Conservation (phyloP, 2,888 invertebrate species). For the Aspidapion aeneum region DNA sequence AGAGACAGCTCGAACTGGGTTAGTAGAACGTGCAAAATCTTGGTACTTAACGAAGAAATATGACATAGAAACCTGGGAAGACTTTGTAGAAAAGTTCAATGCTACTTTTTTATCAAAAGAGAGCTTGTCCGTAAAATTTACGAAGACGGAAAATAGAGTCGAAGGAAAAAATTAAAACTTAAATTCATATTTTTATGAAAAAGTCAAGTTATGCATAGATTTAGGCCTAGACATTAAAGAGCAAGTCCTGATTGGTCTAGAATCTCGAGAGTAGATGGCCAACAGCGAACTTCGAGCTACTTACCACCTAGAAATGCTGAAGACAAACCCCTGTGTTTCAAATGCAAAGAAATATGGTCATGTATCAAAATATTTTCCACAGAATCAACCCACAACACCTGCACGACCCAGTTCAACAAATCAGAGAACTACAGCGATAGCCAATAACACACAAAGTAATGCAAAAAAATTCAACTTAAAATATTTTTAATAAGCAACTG, state of each 20-base stretch:
- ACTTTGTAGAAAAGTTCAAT: background rate
- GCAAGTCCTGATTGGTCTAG: too few species aligned
- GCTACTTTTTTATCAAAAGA: background rate
- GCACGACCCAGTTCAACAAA: background rate
- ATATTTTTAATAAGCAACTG: background rate
- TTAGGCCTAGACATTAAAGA: too few species aligned
- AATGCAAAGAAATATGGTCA: too few species aligned
- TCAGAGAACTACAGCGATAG: background rate
- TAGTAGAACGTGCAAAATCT: background rate
- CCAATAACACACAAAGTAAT: background rate
- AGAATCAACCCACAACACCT: background rate
- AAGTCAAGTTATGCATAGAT: too few species aligned
- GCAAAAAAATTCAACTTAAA: background rate
- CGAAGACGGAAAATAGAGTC: background rate
- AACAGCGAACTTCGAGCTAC: too few species aligned
- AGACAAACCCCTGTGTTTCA: background rate
- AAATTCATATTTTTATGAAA: background rate
- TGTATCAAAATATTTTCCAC: background rate
- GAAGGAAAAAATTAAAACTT: background rate
- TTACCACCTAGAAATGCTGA: too few species aligned
- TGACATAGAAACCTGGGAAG: slow-evolving; percentile 1
- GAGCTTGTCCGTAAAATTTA: slow-evolving; percentile 1
- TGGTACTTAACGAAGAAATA: slow-evolving; percentile 6
- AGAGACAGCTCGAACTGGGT: slow-evolving; percentile 11
- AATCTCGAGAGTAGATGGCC: too few species aligned